These are phyloP conservation scores for Euzophera pinguis DNA, from an alignment of 2,888 invertebrate species.

Conservation along the genomic window DNA sequence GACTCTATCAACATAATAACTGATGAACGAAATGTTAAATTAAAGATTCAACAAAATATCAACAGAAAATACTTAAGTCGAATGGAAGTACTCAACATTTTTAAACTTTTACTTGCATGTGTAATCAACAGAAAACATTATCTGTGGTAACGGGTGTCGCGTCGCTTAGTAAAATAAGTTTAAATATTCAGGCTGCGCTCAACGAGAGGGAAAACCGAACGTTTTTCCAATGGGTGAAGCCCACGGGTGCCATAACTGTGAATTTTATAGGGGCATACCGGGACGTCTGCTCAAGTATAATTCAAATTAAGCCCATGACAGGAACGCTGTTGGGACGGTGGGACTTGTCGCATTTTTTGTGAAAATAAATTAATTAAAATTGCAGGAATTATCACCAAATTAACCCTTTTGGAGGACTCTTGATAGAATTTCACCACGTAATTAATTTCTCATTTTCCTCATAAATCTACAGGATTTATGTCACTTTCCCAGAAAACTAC, in stretches of 20 bases:
- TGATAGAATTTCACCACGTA: too few species aligned
- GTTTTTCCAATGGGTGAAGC: slow-evolving; percentile 37
- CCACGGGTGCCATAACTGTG: slow-evolving; percentile 45
- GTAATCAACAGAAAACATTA: too few species aligned
- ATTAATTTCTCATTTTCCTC: too few species aligned
- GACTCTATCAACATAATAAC: too few species aligned
- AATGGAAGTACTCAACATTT: too few species aligned
- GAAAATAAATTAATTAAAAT: slow-evolving; percentile 17
- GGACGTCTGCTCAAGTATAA: slow-evolving; percentile 59
- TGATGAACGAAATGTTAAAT: too few species aligned
- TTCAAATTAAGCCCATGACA: slow-evolving; percentile 74
- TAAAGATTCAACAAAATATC: too few species aligned
- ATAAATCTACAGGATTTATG: background rate
- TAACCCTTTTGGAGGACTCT: background rate
- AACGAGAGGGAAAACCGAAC: slow-evolving; percentile 39
- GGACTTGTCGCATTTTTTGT: slow-evolving; percentile 24
- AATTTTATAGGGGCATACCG: slow-evolving; percentile 53
- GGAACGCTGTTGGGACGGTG: slow-evolving; percentile 33
- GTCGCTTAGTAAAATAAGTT: slow-evolving; percentile 12
- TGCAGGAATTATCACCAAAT: background rate
- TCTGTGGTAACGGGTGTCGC: background rate
- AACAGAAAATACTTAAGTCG: too few species aligned
- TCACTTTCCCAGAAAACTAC: background rate
- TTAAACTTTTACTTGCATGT: too few species aligned
- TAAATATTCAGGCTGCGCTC: slow-evolving; percentile 39